phyloP scores from a whole-genome alignment of 2,113 vertebrate genomes.

The Calypte anna region DNA sequence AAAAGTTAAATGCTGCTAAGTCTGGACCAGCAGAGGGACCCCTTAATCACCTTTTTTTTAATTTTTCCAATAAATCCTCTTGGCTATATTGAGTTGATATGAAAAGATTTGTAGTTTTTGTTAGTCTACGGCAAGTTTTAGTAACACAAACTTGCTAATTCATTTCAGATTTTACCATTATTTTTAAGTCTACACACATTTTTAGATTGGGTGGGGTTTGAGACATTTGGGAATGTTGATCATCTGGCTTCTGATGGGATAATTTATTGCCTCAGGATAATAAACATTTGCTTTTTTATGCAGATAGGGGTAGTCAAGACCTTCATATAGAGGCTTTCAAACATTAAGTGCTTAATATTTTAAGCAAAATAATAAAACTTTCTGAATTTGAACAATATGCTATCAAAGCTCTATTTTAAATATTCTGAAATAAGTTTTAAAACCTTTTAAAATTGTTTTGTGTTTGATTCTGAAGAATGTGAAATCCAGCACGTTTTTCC shows the following conservation, averaged over 20 bases:
- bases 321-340: background rate
- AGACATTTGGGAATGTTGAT: background rate
- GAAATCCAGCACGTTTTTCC: too few species aligned
- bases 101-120: background rate
- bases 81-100: background rate
- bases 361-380: background rate
- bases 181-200: background rate
- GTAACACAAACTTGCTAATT: background rate
- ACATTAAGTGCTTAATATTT: background rate
- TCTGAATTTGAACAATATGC: background rate
- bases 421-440: background rate
- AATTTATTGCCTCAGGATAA: background rate
- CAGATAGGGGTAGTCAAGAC: background rate
- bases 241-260: background rate
- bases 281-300: conserved; percentile 10
- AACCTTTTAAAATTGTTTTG: background rate
- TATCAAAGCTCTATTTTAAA: background rate
- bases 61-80: background rate
- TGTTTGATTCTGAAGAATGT: background rate
- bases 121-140: background rate
- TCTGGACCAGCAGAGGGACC: background rate
- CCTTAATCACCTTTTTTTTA: background rate
- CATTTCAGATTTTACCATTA: background rate
- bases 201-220: background rate
- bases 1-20: background rate